These are phyloP conservation scores for Paragorgia papillata DNA, from an alignment of 92 coral and sea anemone genomes.

Conservation along the genomic window DNA sequence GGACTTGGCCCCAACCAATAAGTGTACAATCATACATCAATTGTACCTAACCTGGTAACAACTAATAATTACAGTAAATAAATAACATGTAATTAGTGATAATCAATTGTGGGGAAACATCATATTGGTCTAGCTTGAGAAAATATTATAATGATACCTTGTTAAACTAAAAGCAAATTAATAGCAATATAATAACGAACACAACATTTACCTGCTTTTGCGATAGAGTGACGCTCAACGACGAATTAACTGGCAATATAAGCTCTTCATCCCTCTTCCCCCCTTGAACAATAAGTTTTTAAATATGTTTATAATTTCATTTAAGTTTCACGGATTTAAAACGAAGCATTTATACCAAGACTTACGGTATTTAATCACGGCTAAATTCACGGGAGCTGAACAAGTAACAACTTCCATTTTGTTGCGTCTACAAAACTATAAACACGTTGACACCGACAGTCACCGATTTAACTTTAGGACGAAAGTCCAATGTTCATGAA, in stretches of 20 bases:
- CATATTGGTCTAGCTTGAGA: no score
- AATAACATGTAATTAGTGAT: no score
- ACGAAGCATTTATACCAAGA: neutral
- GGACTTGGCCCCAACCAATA: no score
- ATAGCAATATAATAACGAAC: no score
- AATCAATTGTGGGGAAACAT: no score
- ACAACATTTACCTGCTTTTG: slow-evolving; percentile 80
- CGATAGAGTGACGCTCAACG: slow-evolving; percentile 82
- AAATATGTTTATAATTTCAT: neutral
- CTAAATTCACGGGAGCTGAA: slow-evolving; percentile 85
- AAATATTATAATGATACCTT: no score
- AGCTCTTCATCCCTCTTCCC: slow-evolving; percentile 89
- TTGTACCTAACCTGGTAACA: no score
- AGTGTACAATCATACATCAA: neutral
- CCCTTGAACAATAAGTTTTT: slow-evolving; percentile 68
- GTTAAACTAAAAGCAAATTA: no score
- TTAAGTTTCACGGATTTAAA: neutral
- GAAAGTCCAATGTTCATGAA: slow-evolving; percentile 28
- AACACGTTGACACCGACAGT: neutral
- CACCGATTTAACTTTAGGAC: slow-evolving; percentile 5
- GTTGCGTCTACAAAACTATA: neutral
- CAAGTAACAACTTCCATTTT: slow-evolving; percentile 68
- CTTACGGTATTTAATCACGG: slow-evolving; percentile 95
- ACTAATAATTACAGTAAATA: no score
- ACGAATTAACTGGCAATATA: slow-evolving; percentile 85